Evolutionary conservation across 2,797 vertebrate species (phyloP).

Genomic region (Synaphobranchus kaupii): DNA sequence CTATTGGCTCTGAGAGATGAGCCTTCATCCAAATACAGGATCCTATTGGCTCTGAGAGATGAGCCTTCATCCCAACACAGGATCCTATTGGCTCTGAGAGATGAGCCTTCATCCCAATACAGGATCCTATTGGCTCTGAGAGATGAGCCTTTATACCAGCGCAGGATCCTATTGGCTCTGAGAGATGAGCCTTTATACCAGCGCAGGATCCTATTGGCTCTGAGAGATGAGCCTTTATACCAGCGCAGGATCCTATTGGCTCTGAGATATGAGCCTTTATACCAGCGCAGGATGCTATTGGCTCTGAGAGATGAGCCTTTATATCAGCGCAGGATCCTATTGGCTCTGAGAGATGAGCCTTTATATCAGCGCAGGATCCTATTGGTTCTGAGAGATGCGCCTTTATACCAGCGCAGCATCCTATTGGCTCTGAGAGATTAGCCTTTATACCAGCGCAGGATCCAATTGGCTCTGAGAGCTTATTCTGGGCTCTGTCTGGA

Average conservation of each 20-base stretch:
- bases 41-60: no score
- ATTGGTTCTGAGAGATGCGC: not conserved
- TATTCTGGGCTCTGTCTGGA: conserved; percentile 50
- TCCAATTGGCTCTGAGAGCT: not conserved
- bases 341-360: not conserved
- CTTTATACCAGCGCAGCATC: no score
- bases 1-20: no score
- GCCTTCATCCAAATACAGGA: no score
- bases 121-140: not conserved
- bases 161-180: not conserved
- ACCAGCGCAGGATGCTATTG: not conserved
- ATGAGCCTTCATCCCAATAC: not conserved
- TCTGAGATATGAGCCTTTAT: not conserved
- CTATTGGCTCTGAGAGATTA: not conserved
- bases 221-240: not conserved
- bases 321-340: not conserved
- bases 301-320: not conserved
- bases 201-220: not conserved
- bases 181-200: not conserved
- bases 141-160: not conserved
- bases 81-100: no score
- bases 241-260: no score
- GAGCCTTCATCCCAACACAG: no score
- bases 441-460: not conserved
- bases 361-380: not conserved